Conservation (phyloP, 2,113 vertebrate genomes). For the Fulica atra region DNA sequence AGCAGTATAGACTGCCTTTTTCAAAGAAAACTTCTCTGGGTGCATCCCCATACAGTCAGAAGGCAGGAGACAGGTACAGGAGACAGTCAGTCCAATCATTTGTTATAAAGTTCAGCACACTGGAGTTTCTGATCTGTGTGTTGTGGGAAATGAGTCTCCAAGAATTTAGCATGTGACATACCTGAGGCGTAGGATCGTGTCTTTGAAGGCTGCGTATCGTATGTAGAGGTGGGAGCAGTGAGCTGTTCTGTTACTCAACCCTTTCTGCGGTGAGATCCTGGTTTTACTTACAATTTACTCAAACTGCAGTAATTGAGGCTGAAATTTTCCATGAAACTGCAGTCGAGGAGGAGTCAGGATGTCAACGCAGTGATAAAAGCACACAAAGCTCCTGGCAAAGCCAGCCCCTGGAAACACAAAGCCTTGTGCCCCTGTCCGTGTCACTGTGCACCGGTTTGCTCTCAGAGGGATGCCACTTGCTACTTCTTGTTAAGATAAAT, state of each 20-base stretch:
- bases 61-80: not conserved
- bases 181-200: accelerated
- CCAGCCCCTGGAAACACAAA: not conserved
- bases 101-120: accelerated
- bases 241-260: not conserved
- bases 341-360: not conserved
- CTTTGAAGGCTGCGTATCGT: not conserved
- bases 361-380: not conserved
- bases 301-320: not conserved
- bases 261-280: not conserved
- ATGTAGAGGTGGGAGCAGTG: not conserved
- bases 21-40: not conserved
- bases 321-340: not conserved
- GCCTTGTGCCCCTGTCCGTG: accelerated
- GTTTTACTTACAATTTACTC: not conserved
- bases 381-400: not conserved
- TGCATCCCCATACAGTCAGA: not conserved
- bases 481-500: not conserved
- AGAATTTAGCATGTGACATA: not conserved
- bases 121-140: not conserved
- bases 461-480: not conserved
- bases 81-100: not conserved
- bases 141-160: not conserved
- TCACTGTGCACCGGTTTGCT: not conserved
- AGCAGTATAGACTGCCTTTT: not conserved